These are phyloP conservation scores for Nysson spinosus DNA, from an alignment of 2,888 invertebrate species.

Conservation along the genomic window DNA sequence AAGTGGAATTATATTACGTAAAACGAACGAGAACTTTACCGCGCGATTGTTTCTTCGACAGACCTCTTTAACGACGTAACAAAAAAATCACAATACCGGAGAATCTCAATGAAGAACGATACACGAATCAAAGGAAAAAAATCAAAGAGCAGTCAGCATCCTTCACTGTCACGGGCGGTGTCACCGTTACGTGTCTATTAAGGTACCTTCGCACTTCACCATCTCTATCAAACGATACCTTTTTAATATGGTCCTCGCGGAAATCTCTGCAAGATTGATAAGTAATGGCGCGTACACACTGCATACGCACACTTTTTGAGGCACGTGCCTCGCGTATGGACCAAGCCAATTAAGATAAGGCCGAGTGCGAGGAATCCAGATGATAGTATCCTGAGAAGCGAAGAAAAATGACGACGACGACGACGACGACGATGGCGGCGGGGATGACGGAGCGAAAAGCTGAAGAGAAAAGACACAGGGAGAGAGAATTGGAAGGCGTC, in stretches of 20 bases:
- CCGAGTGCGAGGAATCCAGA: background rate
- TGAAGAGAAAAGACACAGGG: constrained; percentile 42
- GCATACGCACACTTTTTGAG: constrained; percentile 32
- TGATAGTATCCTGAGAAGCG: constrained; percentile 9
- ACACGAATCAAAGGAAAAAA: constrained; percentile 19
- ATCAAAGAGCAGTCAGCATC: constrained; percentile 28
- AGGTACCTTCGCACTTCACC: constrained; percentile 56
- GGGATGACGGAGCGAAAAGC: constrained; percentile 9
- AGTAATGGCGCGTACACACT: constrained; percentile 37
- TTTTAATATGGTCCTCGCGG: constrained; percentile 3
- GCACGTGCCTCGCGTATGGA: constrained; percentile 24
- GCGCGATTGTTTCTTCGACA: background rate
- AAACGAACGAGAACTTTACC: too few relatives aligned
- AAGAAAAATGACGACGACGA: constrained; percentile 7
- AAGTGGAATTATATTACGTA: too few relatives aligned
- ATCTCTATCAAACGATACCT: constrained; percentile 34
- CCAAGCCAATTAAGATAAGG: constrained; percentile 7
- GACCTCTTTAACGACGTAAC: background rate
- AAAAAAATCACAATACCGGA: constrained; percentile 13
- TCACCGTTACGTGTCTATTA: constrained; percentile 40
- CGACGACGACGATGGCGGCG: constrained; percentile 9
- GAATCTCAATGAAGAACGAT: background rate
- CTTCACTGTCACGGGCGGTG: constrained; percentile 52
- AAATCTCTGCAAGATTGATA: constrained; percentile 35
- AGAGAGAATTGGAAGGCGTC: constrained; percentile 61